A percentile compares a stretch with the other conserved stretches of the same genome.
Evolutionary conservation across 2,888 invertebrate genomes (phyloP).

Genomic region (Anoncus sp.): DNA sequence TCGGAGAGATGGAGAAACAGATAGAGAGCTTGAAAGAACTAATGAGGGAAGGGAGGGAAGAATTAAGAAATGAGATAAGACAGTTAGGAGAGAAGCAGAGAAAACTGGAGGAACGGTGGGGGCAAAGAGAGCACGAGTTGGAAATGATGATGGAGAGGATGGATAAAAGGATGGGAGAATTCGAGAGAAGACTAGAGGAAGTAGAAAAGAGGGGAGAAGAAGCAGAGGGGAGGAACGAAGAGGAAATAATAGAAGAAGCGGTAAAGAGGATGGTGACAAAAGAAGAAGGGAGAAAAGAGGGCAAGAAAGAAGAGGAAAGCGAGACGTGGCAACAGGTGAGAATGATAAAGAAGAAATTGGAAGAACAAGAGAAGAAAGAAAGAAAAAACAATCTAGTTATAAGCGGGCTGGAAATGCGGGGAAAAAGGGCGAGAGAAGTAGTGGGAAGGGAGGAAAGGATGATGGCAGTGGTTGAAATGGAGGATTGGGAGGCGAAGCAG

Average conservation of each 20-base stretch:
- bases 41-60: too few species aligned
- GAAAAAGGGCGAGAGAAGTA: constrained; percentile 8
- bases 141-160: too few species aligned
- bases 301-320: neutral
- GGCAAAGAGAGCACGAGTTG: too few species aligned
- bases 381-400: constrained; percentile 27
- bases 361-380: constrained; percentile 9
- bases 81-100: constrained; percentile 1
- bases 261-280: neutral
- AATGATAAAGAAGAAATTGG: constrained; percentile 3
- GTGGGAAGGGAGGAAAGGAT: too few species aligned
- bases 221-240: neutral
- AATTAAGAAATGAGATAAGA: constrained; percentile 7
- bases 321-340: constrained; percentile 12
- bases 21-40: neutral
- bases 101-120: neutral
- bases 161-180: too few species aligned
- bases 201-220: neutral
- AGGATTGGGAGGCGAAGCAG: constrained; percentile 12
- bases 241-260: constrained; percentile 9
- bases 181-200: constrained; percentile 4
- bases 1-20: constrained; percentile 19
- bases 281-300: too few species aligned
- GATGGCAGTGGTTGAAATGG: too few species aligned
- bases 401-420: constrained; percentile 15